These are phyloP conservation scores for Meleagris gallopavo DNA, from an alignment of 2,113 vertebrate species.

Conservation along the genomic window DNA sequence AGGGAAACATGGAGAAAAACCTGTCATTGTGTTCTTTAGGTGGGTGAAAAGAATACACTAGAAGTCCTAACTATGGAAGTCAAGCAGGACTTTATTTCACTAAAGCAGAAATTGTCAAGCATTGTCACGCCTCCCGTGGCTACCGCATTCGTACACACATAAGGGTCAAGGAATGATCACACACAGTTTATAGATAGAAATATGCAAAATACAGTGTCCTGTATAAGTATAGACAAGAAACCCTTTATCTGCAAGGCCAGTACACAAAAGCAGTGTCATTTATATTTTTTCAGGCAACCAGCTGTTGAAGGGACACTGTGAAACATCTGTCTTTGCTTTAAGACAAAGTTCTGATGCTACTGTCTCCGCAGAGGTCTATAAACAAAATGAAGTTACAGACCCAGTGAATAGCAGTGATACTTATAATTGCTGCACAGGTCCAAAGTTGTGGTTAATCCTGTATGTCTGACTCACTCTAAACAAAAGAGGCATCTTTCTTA, in stretches of 20 bases:
- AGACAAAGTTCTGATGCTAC: not conserved
- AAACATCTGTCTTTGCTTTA: not conserved
- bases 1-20: not conserved
- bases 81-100: not conserved
- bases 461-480: not conserved
- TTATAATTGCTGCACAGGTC: not conserved
- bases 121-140: not conserved
- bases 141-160: not conserved
- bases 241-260: not conserved
- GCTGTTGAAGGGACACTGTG: not conserved
- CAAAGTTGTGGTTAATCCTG: not conserved
- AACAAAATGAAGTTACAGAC: not conserved
- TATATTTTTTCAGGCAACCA: not conserved
- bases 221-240: fast-evolving
- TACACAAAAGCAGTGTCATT: not conserved
- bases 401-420: not conserved
- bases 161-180: fast-evolving
- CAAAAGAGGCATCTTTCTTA: not conserved
- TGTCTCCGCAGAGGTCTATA: not conserved
- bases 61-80: not conserved
- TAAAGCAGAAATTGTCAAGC: not conserved
- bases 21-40: not conserved
- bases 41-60: not conserved
- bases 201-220: not conserved
- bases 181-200: not conserved